Base-by-base conservation (phyloP, 2,797 vertebrate species). In the Tarsius wallacei region DNA sequence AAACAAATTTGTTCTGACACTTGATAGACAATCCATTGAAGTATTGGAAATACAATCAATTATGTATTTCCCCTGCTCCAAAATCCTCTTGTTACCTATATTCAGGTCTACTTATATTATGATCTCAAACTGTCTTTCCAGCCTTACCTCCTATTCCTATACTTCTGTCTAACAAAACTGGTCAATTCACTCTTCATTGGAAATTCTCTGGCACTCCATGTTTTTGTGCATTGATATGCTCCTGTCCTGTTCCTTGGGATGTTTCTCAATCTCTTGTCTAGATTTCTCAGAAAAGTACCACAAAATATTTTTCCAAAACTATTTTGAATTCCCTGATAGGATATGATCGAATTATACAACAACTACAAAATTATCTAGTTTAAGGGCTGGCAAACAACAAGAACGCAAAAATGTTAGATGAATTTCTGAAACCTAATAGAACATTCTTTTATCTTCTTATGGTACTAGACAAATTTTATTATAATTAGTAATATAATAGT, bases 231-330 rank as follows among this genome's bases (percentile, higher is more conserved):
- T 70, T 70, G 33, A 88, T 36, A 47, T 0, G 42, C 63, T 33
- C 26, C 22, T 14, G 49, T 83, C 10, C 17, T 84, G 4, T 70
- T 16, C 12, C 28, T 77, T 73, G 57, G 26, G 89, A 82, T 71
- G n/a, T 63, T 85, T 93, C n/a, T 61, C 14, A 80, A 28, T 11
- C 80, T 36, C 51, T 12, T 13, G 80, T 57, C 36, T 36, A 93
- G n/a, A 53, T 93, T 82, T 90, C 24, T 97, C 36, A 90, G 81
- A 91, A 94, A 85, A 91, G 9, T 55, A 78, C 12, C 64, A 24
- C 12, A 66, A 68, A 64, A 13, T 12, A 55, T 77, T n/a, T 0
- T 22, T 33, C 55, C 28, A 51, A 87, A 76, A 80, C 22, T 51
- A 8, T 24, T 28, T 36, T 85, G 55, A 70, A 68, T 64, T 93